Evolutionary conservation across 2,888 invertebrate species (phyloP), one percentile per base, ranked within the genome.

Genomic region (Alsophila aescularia): DNA sequence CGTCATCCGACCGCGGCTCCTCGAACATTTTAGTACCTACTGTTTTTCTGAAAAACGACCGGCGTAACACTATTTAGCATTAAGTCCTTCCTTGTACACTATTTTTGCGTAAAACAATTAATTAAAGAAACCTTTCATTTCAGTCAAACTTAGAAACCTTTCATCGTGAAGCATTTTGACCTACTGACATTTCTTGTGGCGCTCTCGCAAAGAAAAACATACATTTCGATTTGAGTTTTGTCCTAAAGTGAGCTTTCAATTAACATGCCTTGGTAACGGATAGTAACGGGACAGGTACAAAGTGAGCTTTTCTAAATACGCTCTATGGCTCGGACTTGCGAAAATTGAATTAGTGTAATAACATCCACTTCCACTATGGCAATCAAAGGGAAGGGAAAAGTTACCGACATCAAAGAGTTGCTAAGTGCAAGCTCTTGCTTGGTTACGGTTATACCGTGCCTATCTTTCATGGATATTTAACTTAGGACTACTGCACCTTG

Each of bases 331-430:
- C 70, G 78, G 80, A 80, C 81, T 81, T 79, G 78, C 75, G 72
- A 81, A 87, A 87, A 87, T 88, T 88, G 85, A 88, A 90, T 90
- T 89, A 88, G 39, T 79, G 81, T 89, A 89, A 87, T 88, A 89
- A 87, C 85, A 82, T 75, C 10, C 83, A 82, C 84, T 81, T 85
- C 87, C 88, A 87, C 88, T 87, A 89, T 81, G 75, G 77, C 87
- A 87, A 88, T 89, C 87, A 87, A 87, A 88, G 87, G 86, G 84
- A 86, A 84, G 10, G 79, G 81, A 80, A 85, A 89, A 87, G 86
- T 87, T 87, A 83, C 85, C 76, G 74, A 87, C 85, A 85, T 87
- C 87, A 87, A 88, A 88, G 87, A 82, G 79, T 77, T 85, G 24
- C 79, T 87, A 49, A 41, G 41, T 49, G 41, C 49, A 32, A 41